Evolutionary conservation across 2,888 invertebrate genomes (phyloP), one percentile per base, ranked within the genome.

Genomic region (Sthenelais limicola): DNA sequence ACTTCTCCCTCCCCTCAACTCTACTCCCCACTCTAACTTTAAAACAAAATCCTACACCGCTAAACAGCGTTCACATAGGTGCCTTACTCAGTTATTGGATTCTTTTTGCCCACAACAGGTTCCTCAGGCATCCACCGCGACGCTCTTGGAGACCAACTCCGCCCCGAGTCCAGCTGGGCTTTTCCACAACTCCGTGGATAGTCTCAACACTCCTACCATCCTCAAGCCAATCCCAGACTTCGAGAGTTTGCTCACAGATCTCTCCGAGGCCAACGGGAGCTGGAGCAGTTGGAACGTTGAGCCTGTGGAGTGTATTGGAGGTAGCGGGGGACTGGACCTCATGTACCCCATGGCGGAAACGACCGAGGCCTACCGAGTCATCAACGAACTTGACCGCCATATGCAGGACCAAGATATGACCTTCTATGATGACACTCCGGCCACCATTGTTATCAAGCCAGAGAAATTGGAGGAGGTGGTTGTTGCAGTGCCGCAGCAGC

Each of bases 141-240:
- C n/a, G n/a, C n/a, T n/a, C n/a, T n/a, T n/a, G n/a, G n/a, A n/a
- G n/a, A n/a, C n/a, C n/a, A n/a, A n/a, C n/a, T n/a, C n/a, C n/a
- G n/a, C n/a, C n/a, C n/a, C n/a, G n/a, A n/a, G n/a, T n/a, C n/a
- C n/a, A n/a, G n/a, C n/a, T n/a, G n/a, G n/a, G n/a, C n/a, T n/a
- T n/a, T n/a, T n/a, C n/a, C n/a, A n/a, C n/a, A 43, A 43, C 43
- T 18, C 15, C 12, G 24, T 5, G 9, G 49, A 49, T 24, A 5
- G 9, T n/a, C 56, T 56, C 30, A 56, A 56, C 56, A 56, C 56
- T 32, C 56, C 56, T 15, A 56, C 56, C 30, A 32, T 56, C 18
- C 18, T 32, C 30, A 56, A 56, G 32, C 56, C 56, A 32, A 56
- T 56, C 56, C 56, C 56, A 21, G 56, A 56, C 56, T 56, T 56